Evolutionary conservation across 2,797 vertebrate species (phyloP), one percentile per base, ranked within the genome.

Genomic region (Odontamblyopus lacepedii): DNA sequence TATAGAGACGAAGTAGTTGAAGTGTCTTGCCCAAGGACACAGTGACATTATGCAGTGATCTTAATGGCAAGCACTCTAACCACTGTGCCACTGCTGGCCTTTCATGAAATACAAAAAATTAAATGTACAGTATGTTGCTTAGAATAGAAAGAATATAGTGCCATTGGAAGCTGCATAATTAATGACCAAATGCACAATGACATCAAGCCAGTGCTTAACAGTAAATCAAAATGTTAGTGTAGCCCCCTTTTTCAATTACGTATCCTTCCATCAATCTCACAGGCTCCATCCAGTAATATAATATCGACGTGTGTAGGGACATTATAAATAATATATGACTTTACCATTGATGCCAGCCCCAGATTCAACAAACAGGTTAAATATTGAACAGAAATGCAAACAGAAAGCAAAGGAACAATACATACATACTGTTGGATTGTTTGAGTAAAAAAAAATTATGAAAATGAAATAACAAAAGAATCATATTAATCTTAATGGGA

Each of bases 321-420:
- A 23, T 6, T 2, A 63, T 63, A 63, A 63, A 63, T 63, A 38
- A 63, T 19, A 63, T 19, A 63, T n/a, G 32, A 63, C 30, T 63
- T 35, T 38, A 38, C 30, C 32, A 38, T n/a, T 63, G 29, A 61
- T 18, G 29, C 18, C 4, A 26, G 61, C 18, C 16, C 16, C 30
- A 35, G 57, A 60, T 15, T 16, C 57, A 30, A 7, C 57, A 60
- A 30, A 60, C 27, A 30, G 57, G n/a, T 57, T 57, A 15, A 48
- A 48, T 48, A 48, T 15, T 6, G 13, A 27, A 5, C 13, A 29
- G 8, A 15, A 13, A 18, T 60, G 29, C 6, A 30, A 30, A 60
- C 57, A 30, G 7, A 30, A 30, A 30, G 0, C 8, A 55, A 6
- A 55, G 3, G 5, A 55, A n/a, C 51, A 55, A n/a, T 38, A 38